phyloP scores from a whole-genome alignment of 2,113 vertebrate species.

The Aptenodytes patagonicus region DNA sequence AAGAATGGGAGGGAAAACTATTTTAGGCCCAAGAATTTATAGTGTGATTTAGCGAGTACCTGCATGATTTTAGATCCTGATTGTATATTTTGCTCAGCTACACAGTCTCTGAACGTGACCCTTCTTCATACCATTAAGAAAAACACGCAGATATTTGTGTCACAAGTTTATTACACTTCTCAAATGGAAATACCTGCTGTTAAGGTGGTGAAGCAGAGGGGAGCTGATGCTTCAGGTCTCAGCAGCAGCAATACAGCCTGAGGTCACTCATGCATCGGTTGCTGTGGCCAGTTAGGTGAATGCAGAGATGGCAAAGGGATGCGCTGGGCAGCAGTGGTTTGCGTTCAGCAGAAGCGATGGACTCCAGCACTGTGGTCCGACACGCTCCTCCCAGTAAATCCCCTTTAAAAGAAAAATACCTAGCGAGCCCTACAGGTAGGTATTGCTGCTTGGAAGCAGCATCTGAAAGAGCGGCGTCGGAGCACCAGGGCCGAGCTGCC shows the following conservation, averaged over 20 bases:
- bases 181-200: fast-evolving
- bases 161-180: background rate
- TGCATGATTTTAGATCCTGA: background rate
- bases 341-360: fast-evolving
- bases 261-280: fast-evolving
- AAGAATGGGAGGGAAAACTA: background rate
- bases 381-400: fast-evolving
- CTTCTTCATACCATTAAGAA: fast-evolving
- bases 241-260: fast-evolving
- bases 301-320: fast-evolving
- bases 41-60: fast-evolving
- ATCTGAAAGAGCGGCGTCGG: fast-evolving
- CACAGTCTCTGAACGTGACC: fast-evolving
- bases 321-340: background rate
- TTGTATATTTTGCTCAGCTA: fast-evolving
- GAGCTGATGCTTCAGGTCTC: background rate
- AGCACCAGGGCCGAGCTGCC: fast-evolving
- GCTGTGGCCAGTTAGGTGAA: background rate
- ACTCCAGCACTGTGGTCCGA: fast-evolving
- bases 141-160: background rate
- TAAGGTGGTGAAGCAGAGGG: background rate
- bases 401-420: fast-evolving
- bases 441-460: fast-evolving
- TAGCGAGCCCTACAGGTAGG: fast-evolving
- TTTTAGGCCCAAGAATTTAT: background rate